Evolutionary conservation across 2,113 vertebrate genomes (phyloP).

Genomic region (Phocoena phocoena): DNA sequence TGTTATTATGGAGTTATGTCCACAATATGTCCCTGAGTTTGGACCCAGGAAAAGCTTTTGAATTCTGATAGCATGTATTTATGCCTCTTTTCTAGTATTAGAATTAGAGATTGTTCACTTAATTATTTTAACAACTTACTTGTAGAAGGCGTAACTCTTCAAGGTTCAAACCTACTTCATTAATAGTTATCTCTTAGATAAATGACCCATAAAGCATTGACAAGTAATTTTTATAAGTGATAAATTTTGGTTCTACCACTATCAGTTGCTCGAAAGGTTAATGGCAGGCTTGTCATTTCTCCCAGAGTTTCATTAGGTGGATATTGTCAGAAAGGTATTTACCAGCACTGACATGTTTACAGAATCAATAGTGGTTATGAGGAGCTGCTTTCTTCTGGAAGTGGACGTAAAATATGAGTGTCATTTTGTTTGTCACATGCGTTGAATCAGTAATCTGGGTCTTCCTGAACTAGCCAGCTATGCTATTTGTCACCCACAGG

Average conservation of each 20-base stretch:
- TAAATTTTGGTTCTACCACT: constrained; percentile 22
- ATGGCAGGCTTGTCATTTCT: constrained; percentile 37
- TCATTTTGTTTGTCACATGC: neutral
- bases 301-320: constrained; percentile 12
- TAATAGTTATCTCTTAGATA: constrained; percentile 56
- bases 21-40: neutral
- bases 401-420: constrained; percentile 11
- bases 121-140: constrained; percentile 29
- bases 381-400: constrained; percentile 1
- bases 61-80: neutral
- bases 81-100: constrained; percentile 31
- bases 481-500: neutral
- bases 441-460: neutral
- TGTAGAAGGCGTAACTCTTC: constrained; percentile 11
- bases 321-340: constrained; percentile 32
- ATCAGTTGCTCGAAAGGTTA: constrained; percentile 59
- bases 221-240: constrained; percentile 36
- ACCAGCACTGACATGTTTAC: neutral
- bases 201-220: constrained; percentile 33
- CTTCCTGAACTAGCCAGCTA: neutral
- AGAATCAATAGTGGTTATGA: constrained; percentile 2
- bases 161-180: constrained; percentile 21
- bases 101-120: constrained; percentile 12
- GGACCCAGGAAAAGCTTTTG: neutral
- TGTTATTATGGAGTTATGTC: neutral